phyloP scores from a whole-genome alignment of 2,888 invertebrate genomes.

The Brachyptera putata region DNA sequence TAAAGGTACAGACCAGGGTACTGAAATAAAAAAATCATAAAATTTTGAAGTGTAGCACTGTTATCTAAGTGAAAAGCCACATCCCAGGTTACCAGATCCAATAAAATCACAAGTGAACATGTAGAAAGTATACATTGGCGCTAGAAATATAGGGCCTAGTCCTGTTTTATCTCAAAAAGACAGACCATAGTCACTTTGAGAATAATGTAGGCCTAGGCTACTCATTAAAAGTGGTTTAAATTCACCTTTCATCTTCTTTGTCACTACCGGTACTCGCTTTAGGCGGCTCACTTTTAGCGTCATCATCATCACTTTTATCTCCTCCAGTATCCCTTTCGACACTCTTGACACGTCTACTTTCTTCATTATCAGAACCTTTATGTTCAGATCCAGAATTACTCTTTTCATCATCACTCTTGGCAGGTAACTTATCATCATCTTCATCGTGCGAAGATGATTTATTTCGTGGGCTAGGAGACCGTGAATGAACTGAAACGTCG shows the following conservation, averaged over 20 bases:
- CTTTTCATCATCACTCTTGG: conserved; percentile 32
- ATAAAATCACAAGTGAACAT: no score
- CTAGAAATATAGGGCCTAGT: no score
- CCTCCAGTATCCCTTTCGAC: conserved; percentile 33
- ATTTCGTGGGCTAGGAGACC: conserved; percentile 34
- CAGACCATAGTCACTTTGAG: no score
- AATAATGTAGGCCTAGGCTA: no score
- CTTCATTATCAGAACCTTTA: conserved; percentile 30
- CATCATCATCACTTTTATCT: conserved; percentile 42
- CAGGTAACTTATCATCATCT: conserved; percentile 30
- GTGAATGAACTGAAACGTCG: conserved; percentile 24
- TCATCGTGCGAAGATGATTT: conserved; percentile 31
- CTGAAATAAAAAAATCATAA: no score
- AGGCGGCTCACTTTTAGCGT: conserved; percentile 44
- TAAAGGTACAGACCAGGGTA: no score
- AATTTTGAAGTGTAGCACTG: no score
- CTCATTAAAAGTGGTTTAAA: no score
- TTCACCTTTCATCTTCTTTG: conserved; percentile 40
- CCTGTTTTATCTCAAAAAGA: no score
- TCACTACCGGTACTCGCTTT: conserved; percentile 48
- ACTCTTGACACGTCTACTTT: conserved; percentile 25
- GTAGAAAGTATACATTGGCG: no score
- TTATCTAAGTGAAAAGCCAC: no score
- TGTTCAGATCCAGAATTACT: conserved; percentile 41
- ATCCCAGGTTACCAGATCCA: no score